A percentile compares a stretch with the other conserved stretches of the same genome.
Evolutionary conservation across 2,888 invertebrate genomes (phyloP).

Genomic region (Coenonympha arcania): DNA sequence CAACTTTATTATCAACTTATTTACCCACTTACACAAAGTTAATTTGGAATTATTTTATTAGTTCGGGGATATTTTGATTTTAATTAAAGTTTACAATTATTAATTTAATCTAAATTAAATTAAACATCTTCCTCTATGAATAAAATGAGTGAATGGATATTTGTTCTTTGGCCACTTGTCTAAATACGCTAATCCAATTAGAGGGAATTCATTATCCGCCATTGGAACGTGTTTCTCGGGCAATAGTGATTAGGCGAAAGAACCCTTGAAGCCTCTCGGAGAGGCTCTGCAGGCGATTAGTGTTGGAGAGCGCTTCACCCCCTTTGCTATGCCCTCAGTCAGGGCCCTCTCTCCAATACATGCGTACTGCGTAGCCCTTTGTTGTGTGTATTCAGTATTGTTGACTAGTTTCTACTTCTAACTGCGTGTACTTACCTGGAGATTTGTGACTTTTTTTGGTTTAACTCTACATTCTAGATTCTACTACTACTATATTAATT

Average conservation of each 20-base stretch:
- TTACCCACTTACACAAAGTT: no score
- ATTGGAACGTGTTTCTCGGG: conserved; percentile 22
- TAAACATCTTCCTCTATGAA: not conserved
- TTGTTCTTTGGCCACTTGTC: conserved; percentile 1
- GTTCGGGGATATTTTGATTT: no score
- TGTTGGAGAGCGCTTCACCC: conserved; percentile 23
- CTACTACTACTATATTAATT: no score
- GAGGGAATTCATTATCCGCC: conserved; percentile 19
- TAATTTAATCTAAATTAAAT: no score
- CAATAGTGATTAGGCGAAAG: conserved; percentile 23
- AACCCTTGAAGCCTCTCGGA: conserved; percentile 20
- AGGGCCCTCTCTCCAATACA: conserved; percentile 12
- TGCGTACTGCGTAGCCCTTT: conserved; percentile 15
- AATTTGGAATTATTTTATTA: no score
- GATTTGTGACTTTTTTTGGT: no score
- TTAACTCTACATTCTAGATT: no score
- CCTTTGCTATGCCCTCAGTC: conserved; percentile 13
- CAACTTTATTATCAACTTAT: not conserved
- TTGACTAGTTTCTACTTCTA: conserved; percentile 10
- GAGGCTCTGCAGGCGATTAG: conserved; percentile 23
- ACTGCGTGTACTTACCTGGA: not conserved
- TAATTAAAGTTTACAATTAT: no score
- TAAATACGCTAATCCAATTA: conserved; percentile 21
- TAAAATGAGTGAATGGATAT: not conserved
- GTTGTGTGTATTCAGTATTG: conserved; percentile 13